phyloP scores from a whole-genome alignment of 2,113 vertebrate genomes.

The Perca fluviatilis region DNA sequence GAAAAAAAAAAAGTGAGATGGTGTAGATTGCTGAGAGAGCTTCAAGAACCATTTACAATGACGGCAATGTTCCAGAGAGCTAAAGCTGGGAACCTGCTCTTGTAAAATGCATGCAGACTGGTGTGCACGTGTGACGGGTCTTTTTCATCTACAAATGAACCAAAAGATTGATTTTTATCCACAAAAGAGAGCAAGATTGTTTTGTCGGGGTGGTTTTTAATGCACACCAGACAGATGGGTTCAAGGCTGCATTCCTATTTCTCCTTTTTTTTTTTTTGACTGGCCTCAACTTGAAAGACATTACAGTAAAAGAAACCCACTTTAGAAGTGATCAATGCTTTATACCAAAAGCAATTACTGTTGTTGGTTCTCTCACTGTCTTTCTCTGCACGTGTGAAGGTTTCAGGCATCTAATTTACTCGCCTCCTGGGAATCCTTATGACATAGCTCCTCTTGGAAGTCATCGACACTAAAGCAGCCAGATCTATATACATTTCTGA shows the following conservation, averaged over 20 bases:
- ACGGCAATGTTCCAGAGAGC: conserved; percentile 45
- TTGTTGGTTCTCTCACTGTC: conserved; percentile 37
- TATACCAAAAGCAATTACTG: conserved; percentile 64
- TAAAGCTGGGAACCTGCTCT: conserved; percentile 55
- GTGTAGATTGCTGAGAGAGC: conserved; percentile 47
- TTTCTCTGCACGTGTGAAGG: conserved; percentile 53
- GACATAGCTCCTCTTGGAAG: conserved; percentile 68
- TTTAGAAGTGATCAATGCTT: conserved; percentile 61
- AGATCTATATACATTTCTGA: conserved; percentile 70
- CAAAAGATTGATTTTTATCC: conserved; percentile 67
- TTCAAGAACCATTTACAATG: conserved; percentile 45
- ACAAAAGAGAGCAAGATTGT: conserved; percentile 65
- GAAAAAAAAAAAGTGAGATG: conserved; percentile 44
- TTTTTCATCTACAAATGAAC: conserved; percentile 57
- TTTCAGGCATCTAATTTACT: conserved; percentile 63
- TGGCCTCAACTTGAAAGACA: conserved; percentile 68
- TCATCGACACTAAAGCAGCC: conserved; percentile 65
- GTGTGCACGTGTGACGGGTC: conserved; percentile 41
- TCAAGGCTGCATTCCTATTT: conserved; percentile 65
- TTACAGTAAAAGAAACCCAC: conserved; percentile 32
- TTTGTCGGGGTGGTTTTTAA: conserved; percentile 67
- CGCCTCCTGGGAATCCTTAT: conserved; percentile 57
- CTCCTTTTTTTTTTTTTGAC: conserved; percentile 33
- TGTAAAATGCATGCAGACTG: conserved; percentile 51
- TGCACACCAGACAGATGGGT: conserved; percentile 71